phyloP scores from a whole-genome alignment of 2,888 invertebrate species.

The Megastigmus dorsalis region DNA sequence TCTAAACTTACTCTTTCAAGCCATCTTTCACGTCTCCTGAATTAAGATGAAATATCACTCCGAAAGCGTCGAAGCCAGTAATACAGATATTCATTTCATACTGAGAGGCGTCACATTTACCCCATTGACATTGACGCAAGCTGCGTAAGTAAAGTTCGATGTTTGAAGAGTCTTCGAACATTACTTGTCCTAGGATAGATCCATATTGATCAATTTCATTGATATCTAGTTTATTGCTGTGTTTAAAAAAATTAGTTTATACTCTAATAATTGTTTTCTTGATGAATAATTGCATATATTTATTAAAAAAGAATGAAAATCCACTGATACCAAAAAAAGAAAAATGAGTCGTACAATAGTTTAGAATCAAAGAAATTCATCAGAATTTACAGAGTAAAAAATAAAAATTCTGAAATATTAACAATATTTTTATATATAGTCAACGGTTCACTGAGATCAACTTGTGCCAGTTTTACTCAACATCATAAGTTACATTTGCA shows the following conservation, averaged over 20 bases:
- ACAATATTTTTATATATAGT: neutral
- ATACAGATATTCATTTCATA: slow-evolving; percentile 70
- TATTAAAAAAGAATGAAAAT: no score
- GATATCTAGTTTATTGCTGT: slow-evolving; percentile 73
- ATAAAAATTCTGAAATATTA: neutral
- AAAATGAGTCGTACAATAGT: no score
- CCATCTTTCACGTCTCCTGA: slow-evolving; percentile 1
- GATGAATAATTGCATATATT: no score
- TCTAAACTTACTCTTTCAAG: slow-evolving; percentile 25
- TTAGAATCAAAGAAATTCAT: no score
- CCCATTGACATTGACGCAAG: slow-evolving; percentile 75
- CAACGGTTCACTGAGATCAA: no score
- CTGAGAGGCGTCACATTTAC: slow-evolving; percentile 64
- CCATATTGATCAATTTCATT: slow-evolving; percentile 81
- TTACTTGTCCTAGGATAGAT: slow-evolving; percentile 78
- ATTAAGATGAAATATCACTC: slow-evolving; percentile 20
- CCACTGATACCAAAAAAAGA: no score
- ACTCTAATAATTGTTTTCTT: no score
- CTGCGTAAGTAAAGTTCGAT: slow-evolving; percentile 76
- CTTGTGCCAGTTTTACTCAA: no score
- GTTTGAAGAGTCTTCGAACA: slow-evolving; percentile 72
- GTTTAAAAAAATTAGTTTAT: neutral
- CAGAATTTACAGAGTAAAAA: neutral
- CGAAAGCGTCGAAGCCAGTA: slow-evolving; percentile 63
- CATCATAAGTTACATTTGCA: no score